A percentile compares a stretch with the other conserved stretches of the same genome.
These are phyloP conservation scores for Anaspis maculata DNA, from an alignment of 2,888 invertebrate genomes.

Conservation along the genomic window DNA sequence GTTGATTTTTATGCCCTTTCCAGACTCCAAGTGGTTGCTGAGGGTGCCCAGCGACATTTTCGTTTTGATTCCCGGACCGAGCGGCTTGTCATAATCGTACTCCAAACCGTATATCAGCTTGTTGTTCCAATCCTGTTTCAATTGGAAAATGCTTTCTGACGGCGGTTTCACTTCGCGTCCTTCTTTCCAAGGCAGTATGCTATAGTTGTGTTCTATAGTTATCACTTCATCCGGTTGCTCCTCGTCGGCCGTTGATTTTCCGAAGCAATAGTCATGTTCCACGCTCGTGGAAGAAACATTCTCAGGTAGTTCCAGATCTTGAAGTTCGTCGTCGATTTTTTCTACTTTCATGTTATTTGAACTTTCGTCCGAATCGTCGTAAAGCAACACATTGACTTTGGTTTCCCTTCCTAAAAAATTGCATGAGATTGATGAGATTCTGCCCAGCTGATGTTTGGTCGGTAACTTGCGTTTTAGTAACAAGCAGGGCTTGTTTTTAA, in stretches of 20 bases:
- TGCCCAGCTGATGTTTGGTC: too few relatives aligned
- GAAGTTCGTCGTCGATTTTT: slow-evolving; percentile 4
- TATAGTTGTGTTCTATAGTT: neutral
- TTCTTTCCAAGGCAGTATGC: neutral
- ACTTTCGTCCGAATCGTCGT: too few relatives aligned
- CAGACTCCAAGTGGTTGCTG: slow-evolving; percentile 4
- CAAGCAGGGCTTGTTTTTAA: too few relatives aligned
- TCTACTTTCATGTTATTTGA: slow-evolving; percentile 4
- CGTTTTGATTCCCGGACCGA: too few relatives aligned
- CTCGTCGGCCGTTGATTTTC: too few relatives aligned
- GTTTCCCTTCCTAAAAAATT: slow-evolving; percentile 66
- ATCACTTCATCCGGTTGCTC: slow-evolving; percentile 5
- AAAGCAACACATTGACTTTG: slow-evolving; percentile 62
- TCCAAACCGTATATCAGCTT: slow-evolving; percentile 26
- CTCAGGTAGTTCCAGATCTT: too few relatives aligned
- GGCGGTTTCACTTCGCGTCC: neutral
- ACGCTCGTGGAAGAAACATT: slow-evolving; percentile 14
- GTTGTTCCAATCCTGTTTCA: slow-evolving; percentile 8
- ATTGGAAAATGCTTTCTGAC: neutral
- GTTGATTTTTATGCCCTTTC: slow-evolving; percentile 2
- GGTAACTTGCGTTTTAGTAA: too few relatives aligned
- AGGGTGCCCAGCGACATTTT: too few relatives aligned
- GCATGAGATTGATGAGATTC: too few relatives aligned
- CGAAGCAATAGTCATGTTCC: slow-evolving; percentile 31
- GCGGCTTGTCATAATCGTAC: too few relatives aligned